Conservation (phyloP, 2,113 vertebrate genomes). For the Dissostichus mawsoni region DNA sequence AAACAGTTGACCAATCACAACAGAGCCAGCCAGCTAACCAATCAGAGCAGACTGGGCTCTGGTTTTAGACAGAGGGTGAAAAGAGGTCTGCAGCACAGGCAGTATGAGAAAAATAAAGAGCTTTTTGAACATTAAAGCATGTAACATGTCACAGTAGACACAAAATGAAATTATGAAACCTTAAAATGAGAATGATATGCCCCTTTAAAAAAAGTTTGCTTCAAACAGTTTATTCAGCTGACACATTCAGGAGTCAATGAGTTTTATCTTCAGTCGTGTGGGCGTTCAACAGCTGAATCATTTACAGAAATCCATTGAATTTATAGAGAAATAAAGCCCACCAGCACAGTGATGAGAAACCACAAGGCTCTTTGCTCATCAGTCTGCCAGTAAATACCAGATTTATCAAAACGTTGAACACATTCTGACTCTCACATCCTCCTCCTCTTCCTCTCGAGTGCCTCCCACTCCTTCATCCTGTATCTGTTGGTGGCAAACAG, state of each 20-base stretch:
- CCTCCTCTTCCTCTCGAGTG: conserved; percentile 37
- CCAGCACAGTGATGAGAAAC: conserved; percentile 32
- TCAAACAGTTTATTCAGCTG: not conserved
- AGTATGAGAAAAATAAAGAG: no score
- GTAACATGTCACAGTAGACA: no score
- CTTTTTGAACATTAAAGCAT: no score
- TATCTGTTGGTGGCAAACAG: conserved; percentile 62
- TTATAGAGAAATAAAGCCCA: conserved; percentile 35
- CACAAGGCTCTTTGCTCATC: conserved; percentile 25
- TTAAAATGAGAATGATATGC: no score
- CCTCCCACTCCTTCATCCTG: conserved; percentile 52
- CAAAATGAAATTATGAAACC: no score
- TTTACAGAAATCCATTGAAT: conserved; percentile 41
- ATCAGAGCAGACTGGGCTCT: no score
- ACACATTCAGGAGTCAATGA: not conserved
- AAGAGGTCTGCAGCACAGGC: no score
- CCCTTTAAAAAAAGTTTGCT: not conserved
- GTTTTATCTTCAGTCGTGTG: conserved; percentile 21
- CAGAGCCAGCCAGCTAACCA: no score
- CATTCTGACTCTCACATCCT: conserved; percentile 57
- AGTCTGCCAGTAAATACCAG: conserved; percentile 52
- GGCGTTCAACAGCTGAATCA: conserved; percentile 38
- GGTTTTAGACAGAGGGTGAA: no score
- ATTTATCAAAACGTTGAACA: conserved; percentile 50
- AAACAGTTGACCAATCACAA: no score